Conservation (phyloP, 2,113 vertebrate genomes). For the Probosciger aterrimus region DNA sequence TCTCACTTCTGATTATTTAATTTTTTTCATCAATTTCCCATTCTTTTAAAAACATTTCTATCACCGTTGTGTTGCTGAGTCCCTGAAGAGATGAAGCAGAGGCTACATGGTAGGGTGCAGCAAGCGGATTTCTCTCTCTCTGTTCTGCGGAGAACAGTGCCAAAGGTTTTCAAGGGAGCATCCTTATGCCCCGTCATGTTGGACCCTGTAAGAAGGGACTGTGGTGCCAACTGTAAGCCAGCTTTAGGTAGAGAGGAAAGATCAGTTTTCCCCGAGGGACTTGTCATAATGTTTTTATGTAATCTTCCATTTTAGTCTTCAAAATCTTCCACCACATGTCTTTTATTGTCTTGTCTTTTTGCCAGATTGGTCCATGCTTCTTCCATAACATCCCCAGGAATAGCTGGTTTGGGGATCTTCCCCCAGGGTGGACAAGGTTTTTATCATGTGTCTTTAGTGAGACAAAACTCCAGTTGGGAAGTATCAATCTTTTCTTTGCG, state of each 20-base stretch:
- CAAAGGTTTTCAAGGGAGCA: not conserved
- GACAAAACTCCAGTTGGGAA: not conserved
- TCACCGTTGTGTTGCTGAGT: not conserved
- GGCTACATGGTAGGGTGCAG: not conserved
- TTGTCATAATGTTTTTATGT: not conserved
- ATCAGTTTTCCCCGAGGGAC: not conserved
- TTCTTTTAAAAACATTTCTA: not conserved
- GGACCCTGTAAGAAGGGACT: not conserved
- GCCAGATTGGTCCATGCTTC: not conserved
- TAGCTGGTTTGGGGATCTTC: not conserved
- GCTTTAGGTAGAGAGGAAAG: not conserved
- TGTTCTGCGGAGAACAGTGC: not conserved
- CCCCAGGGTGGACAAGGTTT: fast-evolving
- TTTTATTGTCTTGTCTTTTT: not conserved
- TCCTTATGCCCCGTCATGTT: fast-evolving
- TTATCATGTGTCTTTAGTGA: not conserved
- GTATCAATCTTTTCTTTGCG: not conserved
- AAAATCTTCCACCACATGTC: not conserved
- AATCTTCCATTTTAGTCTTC: not conserved
- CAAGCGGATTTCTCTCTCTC: not conserved
- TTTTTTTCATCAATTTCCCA: not conserved
- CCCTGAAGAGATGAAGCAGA: not conserved
- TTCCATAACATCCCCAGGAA: not conserved
- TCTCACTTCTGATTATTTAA: not conserved
- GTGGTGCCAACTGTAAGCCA: not conserved